These are phyloP conservation scores for Notospermus geniculatus DNA, from an alignment of 1,140 invertebrate genomes.

Conservation along the genomic window DNA sequence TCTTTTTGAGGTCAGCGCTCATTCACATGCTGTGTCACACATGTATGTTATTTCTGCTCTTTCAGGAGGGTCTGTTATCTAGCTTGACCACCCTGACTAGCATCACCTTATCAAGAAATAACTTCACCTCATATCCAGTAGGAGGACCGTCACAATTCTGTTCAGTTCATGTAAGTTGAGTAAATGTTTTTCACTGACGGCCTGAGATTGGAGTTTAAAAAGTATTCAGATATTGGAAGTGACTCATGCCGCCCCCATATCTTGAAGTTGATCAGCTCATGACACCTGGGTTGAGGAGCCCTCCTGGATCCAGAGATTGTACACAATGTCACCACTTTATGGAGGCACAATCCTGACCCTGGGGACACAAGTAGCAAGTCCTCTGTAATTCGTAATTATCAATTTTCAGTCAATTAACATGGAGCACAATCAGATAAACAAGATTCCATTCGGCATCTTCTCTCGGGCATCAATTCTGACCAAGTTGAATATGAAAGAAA, in stretches of 20 bases:
- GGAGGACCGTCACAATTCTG: constrained; percentile 98
- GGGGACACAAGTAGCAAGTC: too few relatives aligned
- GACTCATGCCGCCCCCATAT: too few relatives aligned
- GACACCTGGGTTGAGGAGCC: too few relatives aligned
- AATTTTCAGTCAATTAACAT: constrained; percentile 73
- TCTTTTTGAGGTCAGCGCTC: too few relatives aligned
- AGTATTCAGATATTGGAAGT: not conserved
- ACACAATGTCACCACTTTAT: too few relatives aligned
- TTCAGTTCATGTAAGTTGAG: constrained; percentile 70
- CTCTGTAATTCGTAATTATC: too few relatives aligned
- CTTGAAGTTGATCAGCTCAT: too few relatives aligned
- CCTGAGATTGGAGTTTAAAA: not conserved
- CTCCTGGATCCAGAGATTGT: too few relatives aligned
- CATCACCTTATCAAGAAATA: constrained; percentile 94
- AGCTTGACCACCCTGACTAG: constrained; percentile 87
- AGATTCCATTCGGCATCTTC: constrained; percentile 67
- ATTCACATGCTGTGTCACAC: too few relatives aligned
- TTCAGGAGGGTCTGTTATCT: constrained; percentile 83
- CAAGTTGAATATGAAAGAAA: constrained; percentile 58
- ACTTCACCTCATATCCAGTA: constrained; percentile 90
- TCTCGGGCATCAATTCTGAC: constrained; percentile 52
- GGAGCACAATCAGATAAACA: constrained; percentile 98
- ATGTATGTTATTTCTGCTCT: constrained; percentile 18
- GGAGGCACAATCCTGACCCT: too few relatives aligned
- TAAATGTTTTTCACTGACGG: not conserved